phyloP scores from a whole-genome alignment of 2,888 invertebrate species.

The Nomada fucata region DNA sequence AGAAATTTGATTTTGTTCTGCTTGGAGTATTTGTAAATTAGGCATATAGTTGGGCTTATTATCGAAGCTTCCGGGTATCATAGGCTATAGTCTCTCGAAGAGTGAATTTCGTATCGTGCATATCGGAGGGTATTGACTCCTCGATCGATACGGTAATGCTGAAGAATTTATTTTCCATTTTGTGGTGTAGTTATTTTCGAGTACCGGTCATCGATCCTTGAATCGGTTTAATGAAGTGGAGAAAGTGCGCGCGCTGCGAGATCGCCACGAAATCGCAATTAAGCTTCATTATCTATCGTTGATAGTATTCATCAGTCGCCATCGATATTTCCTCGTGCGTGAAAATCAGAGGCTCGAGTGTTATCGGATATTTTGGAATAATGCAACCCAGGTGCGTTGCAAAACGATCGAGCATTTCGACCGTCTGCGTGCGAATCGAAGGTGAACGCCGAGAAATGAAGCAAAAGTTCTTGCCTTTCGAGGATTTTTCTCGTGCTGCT shows the following conservation, averaged over 20 bases:
- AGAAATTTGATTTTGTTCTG: background rate
- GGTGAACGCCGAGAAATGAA: slow-evolving; percentile 53
- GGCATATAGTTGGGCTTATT: background rate
- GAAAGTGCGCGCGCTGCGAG: background rate
- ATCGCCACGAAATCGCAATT: slow-evolving; percentile 11
- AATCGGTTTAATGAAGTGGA: slow-evolving; percentile 34
- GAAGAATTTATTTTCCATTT: slow-evolving; percentile 6
- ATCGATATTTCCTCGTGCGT: slow-evolving; percentile 19
- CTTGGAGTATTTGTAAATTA: background rate
- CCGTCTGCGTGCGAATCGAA: slow-evolving; percentile 34
- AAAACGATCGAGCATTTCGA: slow-evolving; percentile 26
- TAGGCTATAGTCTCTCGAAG: background rate
- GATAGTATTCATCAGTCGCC: slow-evolving; percentile 38
- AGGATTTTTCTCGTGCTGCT: background rate
- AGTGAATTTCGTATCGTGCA: background rate
- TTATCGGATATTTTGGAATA: slow-evolving; percentile 43
- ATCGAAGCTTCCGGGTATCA: background rate
- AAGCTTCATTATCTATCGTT: slow-evolving; percentile 18
- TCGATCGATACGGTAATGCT: background rate
- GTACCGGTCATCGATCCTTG: slow-evolving; percentile 10
- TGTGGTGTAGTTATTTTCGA: background rate
- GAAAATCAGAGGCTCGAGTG: slow-evolving; percentile 1
- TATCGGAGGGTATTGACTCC: background rate
- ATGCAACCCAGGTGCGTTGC: slow-evolving; percentile 14
- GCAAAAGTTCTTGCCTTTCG: slow-evolving; percentile 26